Percentiles rank a stretch among this genome's conserved stretches.
These are phyloP conservation scores for Lithobius niger DNA, from an alignment of 1,140 invertebrate genomes.

Conservation along the genomic window DNA sequence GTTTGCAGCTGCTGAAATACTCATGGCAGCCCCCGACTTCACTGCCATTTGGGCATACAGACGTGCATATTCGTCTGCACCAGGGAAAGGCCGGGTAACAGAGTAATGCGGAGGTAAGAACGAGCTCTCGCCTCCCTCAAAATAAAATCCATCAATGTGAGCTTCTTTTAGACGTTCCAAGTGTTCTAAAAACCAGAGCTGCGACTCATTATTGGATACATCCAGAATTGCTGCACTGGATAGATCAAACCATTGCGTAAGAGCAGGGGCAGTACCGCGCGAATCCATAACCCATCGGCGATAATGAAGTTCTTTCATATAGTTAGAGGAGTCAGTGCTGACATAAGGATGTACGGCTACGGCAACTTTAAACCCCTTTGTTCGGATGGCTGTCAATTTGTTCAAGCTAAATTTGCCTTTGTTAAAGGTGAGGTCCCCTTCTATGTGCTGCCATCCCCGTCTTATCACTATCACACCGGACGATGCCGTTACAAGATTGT, in stretches of 20 bases:
- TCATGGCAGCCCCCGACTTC: constrained; percentile 50
- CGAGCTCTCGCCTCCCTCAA: constrained; percentile 75
- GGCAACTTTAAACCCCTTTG: constrained; percentile 23
- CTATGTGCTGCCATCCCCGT: constrained; percentile 36
- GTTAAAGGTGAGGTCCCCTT: constrained; percentile 38
- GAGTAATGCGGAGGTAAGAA: constrained; percentile 75
- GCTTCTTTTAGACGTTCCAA: constrained; percentile 55
- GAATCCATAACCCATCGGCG: constrained; percentile 56
- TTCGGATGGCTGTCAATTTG: constrained; percentile 50
- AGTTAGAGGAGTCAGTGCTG: constrained; percentile 3
- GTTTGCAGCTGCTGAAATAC: constrained; percentile 63
- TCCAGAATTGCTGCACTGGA: constrained; percentile 67
- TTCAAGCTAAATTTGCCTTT: constrained; percentile 49
- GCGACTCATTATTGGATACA: constrained; percentile 60
- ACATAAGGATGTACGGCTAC: constrained; percentile 21
- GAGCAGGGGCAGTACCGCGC: constrained; percentile 28
- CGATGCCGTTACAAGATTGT: too few relatives aligned
- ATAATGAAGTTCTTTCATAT: constrained; percentile 52
- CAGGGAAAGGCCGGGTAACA: constrained; percentile 47
- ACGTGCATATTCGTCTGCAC: constrained; percentile 63
- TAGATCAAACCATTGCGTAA: constrained; percentile 46
- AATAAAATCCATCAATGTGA: constrained; percentile 73
- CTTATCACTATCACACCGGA: constrained; percentile 38
- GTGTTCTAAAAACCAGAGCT: constrained; percentile 64
- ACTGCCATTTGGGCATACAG: constrained; percentile 34